Conservation (phyloP, 2,888 invertebrate species). For the Coleophora deauratella region DNA sequence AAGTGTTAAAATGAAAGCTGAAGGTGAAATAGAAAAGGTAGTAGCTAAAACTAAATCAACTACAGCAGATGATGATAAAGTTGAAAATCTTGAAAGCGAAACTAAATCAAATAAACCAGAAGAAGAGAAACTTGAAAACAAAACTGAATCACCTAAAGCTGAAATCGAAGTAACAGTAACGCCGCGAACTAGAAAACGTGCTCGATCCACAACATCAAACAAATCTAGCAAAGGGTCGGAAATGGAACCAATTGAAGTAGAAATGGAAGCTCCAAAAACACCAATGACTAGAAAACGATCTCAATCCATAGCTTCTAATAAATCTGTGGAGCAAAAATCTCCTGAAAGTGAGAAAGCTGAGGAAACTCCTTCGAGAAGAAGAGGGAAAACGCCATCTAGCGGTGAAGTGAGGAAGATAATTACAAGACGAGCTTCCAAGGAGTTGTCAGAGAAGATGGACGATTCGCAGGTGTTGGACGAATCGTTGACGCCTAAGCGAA, state of each 20-base stretch:
- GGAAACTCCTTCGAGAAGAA: slow-evolving; percentile 25
- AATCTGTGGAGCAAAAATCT: slow-evolving; percentile 32
- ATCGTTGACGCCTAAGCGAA: slow-evolving; percentile 36
- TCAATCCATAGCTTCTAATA: slow-evolving; percentile 40
- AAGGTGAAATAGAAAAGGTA: too few species aligned
- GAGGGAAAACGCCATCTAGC: slow-evolving; percentile 44
- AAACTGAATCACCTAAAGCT: background rate
- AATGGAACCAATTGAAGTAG: background rate
- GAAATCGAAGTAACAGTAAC: background rate
- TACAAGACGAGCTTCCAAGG: slow-evolving; percentile 53
- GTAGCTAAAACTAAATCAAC: too few species aligned
- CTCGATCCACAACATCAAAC: slow-evolving; percentile 20
- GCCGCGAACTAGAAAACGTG: slow-evolving; percentile 15
- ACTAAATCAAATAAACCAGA: too few species aligned
- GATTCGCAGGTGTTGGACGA: slow-evolving; percentile 38
- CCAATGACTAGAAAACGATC: slow-evolving; percentile 45
- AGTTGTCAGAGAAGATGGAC: slow-evolving; percentile 39
- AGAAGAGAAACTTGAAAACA: too few species aligned
- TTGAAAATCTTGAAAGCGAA: too few species aligned
- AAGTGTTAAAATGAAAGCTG: too few species aligned
- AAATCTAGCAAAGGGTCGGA: slow-evolving; percentile 15
- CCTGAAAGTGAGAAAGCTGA: slow-evolving; percentile 24
- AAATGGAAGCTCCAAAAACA: slow-evolving; percentile 27
- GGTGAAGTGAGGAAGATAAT: slow-evolving; percentile 49
- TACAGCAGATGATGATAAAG: too few species aligned